A percentile compares a stretch with the other conserved stretches of the same genome.
phyloP scores from a whole-genome alignment of 2,797 vertebrate genomes.

The Prionace glauca region DNA sequence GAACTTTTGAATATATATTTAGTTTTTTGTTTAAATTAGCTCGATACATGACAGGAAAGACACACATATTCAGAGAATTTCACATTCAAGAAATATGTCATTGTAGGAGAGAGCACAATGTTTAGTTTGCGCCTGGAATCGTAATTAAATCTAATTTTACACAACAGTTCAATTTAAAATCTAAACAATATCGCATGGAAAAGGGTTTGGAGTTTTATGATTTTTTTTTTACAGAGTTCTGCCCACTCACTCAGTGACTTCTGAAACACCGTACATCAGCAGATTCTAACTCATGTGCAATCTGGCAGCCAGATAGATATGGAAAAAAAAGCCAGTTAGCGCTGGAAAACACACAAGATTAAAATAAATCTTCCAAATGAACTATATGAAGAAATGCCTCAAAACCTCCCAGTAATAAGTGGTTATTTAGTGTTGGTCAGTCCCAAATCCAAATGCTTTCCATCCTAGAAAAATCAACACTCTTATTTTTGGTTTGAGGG shows the following conservation, averaged over 20 bases:
- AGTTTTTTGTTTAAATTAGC: neutral
- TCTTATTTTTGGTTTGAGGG: neutral
- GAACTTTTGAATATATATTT: neutral
- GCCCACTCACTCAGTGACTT: constrained; percentile 26
- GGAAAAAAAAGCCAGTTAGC: neutral
- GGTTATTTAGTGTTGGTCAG: neutral
- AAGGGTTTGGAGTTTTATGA: neutral
- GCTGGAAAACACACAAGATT: neutral
- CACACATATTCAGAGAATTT: neutral
- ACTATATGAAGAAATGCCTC: neutral
- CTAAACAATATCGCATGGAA: neutral
- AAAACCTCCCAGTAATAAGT: neutral
- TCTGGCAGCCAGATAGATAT: neutral
- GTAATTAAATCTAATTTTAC: constrained; percentile 4
- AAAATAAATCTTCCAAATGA: neutral
- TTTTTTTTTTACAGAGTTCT: neutral
- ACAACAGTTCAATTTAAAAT: neutral
- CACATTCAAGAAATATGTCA: neutral
- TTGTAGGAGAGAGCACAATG: neutral
- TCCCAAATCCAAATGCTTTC: neutral
- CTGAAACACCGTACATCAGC: neutral
- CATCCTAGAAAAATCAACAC: no score
- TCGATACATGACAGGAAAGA: neutral
- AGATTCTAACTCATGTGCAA: neutral
- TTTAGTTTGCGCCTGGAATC: neutral